Base-by-base conservation (phyloP, 2,888 invertebrate genomes). In the Tachina fera region DNA sequence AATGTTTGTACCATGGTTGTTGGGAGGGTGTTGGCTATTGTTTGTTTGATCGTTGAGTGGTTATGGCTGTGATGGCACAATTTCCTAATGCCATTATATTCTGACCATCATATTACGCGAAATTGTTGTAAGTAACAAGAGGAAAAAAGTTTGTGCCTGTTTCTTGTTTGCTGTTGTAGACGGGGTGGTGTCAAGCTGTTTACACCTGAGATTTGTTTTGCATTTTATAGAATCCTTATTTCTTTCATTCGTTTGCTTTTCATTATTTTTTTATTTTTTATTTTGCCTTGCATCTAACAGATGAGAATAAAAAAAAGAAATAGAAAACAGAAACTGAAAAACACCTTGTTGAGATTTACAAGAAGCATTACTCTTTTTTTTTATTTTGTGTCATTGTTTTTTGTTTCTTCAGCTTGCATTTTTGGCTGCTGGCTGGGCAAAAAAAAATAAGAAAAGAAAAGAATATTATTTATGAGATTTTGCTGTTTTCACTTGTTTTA, bases 171-270 rank as follows among this genome's bases (percentile, higher is more conserved):
- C 13, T 76, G 67, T 58, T 65, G 58, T 45, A 81, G 77, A 83
- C 81, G 80, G 84, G 87, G 80, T 89, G 89, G 90, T 90, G 90
- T 90, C 90, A 90, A 89, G 87, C 86, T 88, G 87, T 88, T 88
- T 88, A 88, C 91, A 91, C 91, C 91, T 91, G 91, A 91, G 91
- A 90, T 89, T 90, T 89, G 88, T 87, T 88, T 88, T 87, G 88
- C 88, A 88, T 88, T 89, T 88, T 80, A 80, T 83, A 76, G 78
- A 75, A 76, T 87, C 71, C 63, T 84, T 86, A 53, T 84, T 77
- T 47, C 79, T 76, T 83, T 56, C 56, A 61, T 70, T 65, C 51
- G 63, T 61, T 63, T 60, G 16, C 14, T 47, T 41, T 67, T 53
- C 31, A 31, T 31, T 60, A 41, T 1, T 53, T 39, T 56, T 80